Evolutionary conservation across 2,797 vertebrate genomes (phyloP), one percentile per base, ranked within the genome.

Genomic region (Pachyuromys duprasi): DNA sequence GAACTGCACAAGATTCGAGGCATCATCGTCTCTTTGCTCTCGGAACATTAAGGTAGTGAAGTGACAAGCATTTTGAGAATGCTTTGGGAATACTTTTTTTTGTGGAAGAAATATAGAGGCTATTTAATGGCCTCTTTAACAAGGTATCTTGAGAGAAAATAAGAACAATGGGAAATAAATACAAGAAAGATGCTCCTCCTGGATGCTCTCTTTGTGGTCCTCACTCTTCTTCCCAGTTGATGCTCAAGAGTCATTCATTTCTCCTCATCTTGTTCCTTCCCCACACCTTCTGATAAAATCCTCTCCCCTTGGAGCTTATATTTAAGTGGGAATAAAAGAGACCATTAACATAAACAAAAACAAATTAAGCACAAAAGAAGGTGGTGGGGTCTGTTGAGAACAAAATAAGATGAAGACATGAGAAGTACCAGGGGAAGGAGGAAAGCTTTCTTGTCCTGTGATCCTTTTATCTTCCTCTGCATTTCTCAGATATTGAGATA

Each of bases 61-160:
- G 13, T 70, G 39, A 22, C 63, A 7, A 70, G 70, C 62, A 74
- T 75, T 94, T 86, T 80, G 26, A 12, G 65, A 60, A 20, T 74
- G 57, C 75, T 31, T 82, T 94, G 42, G 45, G 24, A 92, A 92
- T 79, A 36, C 55, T 67, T 70, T 42, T 13, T 42, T 87, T 60
- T 18, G 39, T 33, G 26, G 2, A 18, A 92, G n/a, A 49, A 91
- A 92, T 75, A 55, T 60, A 79, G 88, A 92, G 11, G 57, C 42
- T 83, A 74, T 74, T 96, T 87, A 95, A 89, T 36, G 55, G 42
- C 63, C 95, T 90, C 87, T 72, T 36, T 12, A 91, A 89, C 81
- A 62, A 89, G 36, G 13, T 70, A 88, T 92, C 24, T 70, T 79
- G 24, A 79, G 22, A 84, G 55, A 18, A 80, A 84, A 82, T n/a